phyloP scores from a whole-genome alignment of 2,888 invertebrate genomes.

The Thecocarcelia acutangulata region DNA sequence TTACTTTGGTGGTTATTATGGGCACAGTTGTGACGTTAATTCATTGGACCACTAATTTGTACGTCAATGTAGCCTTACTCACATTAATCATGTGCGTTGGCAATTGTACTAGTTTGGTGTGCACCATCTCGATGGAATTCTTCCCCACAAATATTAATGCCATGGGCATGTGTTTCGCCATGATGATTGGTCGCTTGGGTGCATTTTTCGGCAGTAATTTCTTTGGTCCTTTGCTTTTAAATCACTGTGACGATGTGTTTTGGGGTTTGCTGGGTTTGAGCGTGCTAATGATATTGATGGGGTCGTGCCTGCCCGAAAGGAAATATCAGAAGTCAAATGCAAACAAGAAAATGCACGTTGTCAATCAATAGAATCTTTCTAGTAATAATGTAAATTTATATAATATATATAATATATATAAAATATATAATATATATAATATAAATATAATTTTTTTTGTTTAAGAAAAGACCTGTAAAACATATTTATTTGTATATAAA shows the following conservation, averaged over 20 bases:
- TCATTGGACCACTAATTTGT: conserved; percentile 84
- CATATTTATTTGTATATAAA: too few relatives aligned
- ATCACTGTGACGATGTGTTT: conserved; percentile 74
- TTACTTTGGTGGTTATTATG: conserved; percentile 81
- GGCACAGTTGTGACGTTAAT: conserved; percentile 84
- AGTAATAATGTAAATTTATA: too few relatives aligned
- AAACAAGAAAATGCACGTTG: conserved; percentile 19
- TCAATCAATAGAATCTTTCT: conserved; percentile 11
- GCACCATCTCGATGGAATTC: conserved; percentile 84
- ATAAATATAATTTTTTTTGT: too few relatives aligned
- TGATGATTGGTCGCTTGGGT: conserved; percentile 80
- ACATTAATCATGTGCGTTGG: conserved; percentile 83
- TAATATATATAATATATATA: too few relatives aligned
- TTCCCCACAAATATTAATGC: conserved; percentile 83
- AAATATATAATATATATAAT: too few relatives aligned
- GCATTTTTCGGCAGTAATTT: conserved; percentile 78
- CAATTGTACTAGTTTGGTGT: conserved; percentile 84
- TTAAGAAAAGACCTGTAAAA: too few relatives aligned
- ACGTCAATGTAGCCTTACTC: conserved; percentile 84
- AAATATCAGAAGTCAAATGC: conserved; percentile 43
- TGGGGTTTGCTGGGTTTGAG: conserved; percentile 72
- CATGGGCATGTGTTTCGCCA: conserved; percentile 80
- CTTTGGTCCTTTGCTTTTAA: conserved; percentile 74
- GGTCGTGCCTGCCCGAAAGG: conserved; percentile 73
- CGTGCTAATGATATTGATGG: conserved; percentile 66